Evolutionary conservation across 2,888 invertebrate species (phyloP).

Genomic region (Muschampia plurimacula): DNA sequence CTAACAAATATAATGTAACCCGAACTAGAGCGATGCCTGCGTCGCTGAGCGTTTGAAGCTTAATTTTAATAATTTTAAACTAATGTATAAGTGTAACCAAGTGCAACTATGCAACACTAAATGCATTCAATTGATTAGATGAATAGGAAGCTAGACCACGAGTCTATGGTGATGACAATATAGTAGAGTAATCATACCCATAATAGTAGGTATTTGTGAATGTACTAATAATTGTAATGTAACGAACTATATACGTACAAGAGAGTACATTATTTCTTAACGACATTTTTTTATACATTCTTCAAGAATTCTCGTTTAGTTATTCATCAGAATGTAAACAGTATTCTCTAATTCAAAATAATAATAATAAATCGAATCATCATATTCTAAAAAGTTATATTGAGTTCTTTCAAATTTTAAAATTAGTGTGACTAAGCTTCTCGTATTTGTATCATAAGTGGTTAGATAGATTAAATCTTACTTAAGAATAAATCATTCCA

Average conservation of each 20-base stretch:
- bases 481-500: constrained; percentile 82
- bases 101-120: constrained; percentile 49
- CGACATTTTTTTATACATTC: background rate
- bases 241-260: constrained; percentile 52
- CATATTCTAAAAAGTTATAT: constrained; percentile 19
- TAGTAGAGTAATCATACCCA: constrained; percentile 54
- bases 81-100: constrained; percentile 22
- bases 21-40: constrained; percentile 10
- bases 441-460: constrained; percentile 65
- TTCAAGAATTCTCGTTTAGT: background rate
- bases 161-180: constrained; percentile 68
- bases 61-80: constrained; percentile 29
- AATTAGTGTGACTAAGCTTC: constrained; percentile 58
- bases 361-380: constrained; percentile 10
- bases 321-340: constrained; percentile 38
- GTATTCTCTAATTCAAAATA: constrained; percentile 39
- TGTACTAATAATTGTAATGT: constrained; percentile 40
- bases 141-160: constrained; percentile 45
- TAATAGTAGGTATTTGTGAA: constrained; percentile 40
- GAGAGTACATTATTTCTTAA: constrained; percentile 43
- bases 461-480: constrained; percentile 81
- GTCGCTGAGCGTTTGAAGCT: constrained; percentile 17
- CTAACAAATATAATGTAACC: constrained; percentile 17
- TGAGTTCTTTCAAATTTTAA: constrained; percentile 32
- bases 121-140: constrained; percentile 46